phyloP scores from a whole-genome alignment of 2,113 vertebrate species.

The Gracilinanus agilis region DNA sequence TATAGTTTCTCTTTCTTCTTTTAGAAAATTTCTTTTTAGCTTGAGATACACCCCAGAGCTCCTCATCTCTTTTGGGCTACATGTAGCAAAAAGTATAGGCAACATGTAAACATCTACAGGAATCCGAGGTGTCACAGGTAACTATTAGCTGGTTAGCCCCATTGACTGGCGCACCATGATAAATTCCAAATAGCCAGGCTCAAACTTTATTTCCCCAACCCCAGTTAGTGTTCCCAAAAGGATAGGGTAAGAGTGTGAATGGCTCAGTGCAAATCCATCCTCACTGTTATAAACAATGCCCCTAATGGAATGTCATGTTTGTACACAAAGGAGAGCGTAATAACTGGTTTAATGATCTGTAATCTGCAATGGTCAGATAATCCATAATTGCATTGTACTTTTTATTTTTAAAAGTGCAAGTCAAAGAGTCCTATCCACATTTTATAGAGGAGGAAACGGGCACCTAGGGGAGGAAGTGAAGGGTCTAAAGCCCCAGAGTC shows the following conservation, averaged over 20 bases:
- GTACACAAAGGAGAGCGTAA: not conserved
- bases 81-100: not conserved
- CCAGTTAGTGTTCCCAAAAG: not conserved
- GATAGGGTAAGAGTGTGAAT: not conserved
- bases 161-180: not conserved
- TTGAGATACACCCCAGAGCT: not conserved
- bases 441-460: not conserved
- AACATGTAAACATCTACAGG: not conserved
- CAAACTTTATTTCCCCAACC: not conserved
- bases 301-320: not conserved
- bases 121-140: not conserved
- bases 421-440: not conserved
- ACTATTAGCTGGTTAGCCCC: not conserved
- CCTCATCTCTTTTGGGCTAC: not conserved
- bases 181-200: not conserved
- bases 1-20: conserved; percentile 3
- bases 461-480: not conserved
- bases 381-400: not conserved
- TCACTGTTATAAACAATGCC: not conserved
- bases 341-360: not conserved
- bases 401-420: not conserved
- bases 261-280: not conserved
- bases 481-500: not conserved
- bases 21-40: not conserved
- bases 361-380: not conserved